These are phyloP conservation scores for Drosophila takahashii DNA, from an alignment of 1,140 invertebrate species.

Conservation along the genomic window DNA sequence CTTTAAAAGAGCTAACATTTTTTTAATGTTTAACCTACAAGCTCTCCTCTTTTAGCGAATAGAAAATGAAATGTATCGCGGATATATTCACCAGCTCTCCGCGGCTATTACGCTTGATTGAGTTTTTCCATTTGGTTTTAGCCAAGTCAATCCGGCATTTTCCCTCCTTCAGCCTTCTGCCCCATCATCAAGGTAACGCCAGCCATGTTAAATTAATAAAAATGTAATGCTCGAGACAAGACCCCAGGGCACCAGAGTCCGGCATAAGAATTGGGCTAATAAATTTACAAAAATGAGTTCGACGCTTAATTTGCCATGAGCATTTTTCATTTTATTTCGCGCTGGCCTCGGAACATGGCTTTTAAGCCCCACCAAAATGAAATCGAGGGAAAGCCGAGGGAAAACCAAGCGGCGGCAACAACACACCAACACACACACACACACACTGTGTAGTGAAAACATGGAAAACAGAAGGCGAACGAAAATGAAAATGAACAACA, in stretches of 20 bases:
- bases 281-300: conserved; percentile 81
- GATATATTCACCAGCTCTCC: conserved; percentile 59
- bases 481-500: conserved; percentile 50
- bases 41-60: neutral
- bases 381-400: conserved; percentile 47
- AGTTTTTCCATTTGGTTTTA: conserved; percentile 61
- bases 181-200: conserved; percentile 39
- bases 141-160: conserved; percentile 36
- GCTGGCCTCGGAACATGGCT: conserved; percentile 26
- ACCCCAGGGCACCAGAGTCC: conserved; percentile 32
- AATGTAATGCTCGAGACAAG: conserved; percentile 64
- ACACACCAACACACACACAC: conserved; percentile 21
- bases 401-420: conserved; percentile 21
- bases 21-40: neutral
- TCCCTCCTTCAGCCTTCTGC: neutral
- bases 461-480: conserved; percentile 45
- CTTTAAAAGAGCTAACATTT: too few relatives aligned
- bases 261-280: conserved; percentile 71
- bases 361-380: conserved; percentile 45
- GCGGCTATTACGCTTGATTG: conserved; percentile 71
- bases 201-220: conserved; percentile 76
- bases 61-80: conserved; percentile 20
- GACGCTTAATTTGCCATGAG: conserved; percentile 81
- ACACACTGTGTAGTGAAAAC: conserved; percentile 25
- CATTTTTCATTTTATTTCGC: conserved; percentile 78